phyloP scores from a whole-genome alignment of 2,888 invertebrate genomes.

The Ditylenchus weischeri region DNA sequence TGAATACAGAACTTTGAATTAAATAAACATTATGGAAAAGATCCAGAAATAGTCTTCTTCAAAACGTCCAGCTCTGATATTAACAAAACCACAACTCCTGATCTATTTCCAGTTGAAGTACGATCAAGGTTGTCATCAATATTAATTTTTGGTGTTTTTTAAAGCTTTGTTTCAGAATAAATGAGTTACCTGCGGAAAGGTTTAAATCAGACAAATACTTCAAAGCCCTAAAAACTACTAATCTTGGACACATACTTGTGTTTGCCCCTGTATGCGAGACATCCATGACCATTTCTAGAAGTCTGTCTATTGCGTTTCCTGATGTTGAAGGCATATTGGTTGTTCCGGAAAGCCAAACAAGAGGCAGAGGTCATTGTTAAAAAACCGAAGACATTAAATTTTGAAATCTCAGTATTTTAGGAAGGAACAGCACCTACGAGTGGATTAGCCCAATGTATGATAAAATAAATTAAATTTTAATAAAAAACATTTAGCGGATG shows the following conservation, averaged over 20 bases:
- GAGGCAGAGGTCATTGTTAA: slow-evolving; percentile 44
- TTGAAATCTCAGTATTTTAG: background rate
- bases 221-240: slow-evolving; percentile 35
- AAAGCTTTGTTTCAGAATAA: slow-evolving; percentile 6
- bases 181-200: slow-evolving; percentile 26
- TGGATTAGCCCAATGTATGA: slow-evolving; percentile 78
- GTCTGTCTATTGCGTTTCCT: slow-evolving; percentile 42
- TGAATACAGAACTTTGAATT: too few species aligned
- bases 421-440: slow-evolving; percentile 69
- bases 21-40: background rate
- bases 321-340: slow-evolving; percentile 48
- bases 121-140: background rate
- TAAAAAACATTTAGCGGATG: slow-evolving; percentile 82
- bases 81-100: background rate
- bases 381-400: slow-evolving; percentile 31
- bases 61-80: background rate
- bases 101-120: background rate
- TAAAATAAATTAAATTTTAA: slow-evolving; percentile 12
- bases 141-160: too few species aligned
- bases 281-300: slow-evolving; percentile 53
- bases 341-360: slow-evolving; percentile 49
- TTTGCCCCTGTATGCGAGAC: slow-evolving; percentile 52
- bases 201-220: slow-evolving; percentile 49
- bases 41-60: background rate
- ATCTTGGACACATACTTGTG: slow-evolving; percentile 46